Conservation (phyloP, 1,140 invertebrate species). For the Colletes latitarsis region DNA sequence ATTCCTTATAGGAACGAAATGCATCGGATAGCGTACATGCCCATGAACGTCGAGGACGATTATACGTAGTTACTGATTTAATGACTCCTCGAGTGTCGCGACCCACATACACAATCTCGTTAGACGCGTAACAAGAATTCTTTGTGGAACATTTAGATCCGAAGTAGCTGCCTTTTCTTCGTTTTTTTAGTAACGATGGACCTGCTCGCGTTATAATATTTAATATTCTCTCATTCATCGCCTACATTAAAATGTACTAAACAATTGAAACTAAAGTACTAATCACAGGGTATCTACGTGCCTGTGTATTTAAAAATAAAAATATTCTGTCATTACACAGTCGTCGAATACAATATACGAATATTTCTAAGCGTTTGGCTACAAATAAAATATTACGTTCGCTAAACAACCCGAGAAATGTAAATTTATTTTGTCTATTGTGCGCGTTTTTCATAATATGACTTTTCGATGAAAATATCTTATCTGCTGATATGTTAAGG, state of each 20-base stretch:
- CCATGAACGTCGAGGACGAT: conserved; percentile 23
- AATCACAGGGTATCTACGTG: too few relatives aligned
- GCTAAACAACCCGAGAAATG: not conserved
- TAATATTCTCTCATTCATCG: too few relatives aligned
- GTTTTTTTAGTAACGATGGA: not conserved
- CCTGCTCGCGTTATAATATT: too few relatives aligned
- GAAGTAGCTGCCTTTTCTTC: not conserved
- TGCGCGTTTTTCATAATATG: not conserved
- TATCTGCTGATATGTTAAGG: conserved; percentile 23
- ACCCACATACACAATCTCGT: not conserved
- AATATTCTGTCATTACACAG: too few relatives aligned
- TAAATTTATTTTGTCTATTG: conserved; percentile 9
- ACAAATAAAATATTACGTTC: too few relatives aligned
- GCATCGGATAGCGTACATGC: conserved; percentile 5
- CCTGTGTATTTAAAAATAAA: too few relatives aligned
- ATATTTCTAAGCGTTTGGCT: too few relatives aligned
- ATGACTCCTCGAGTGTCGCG: not conserved
- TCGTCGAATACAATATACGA: too few relatives aligned
- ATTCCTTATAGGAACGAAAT: conserved; percentile 37
- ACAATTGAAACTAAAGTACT: too few relatives aligned
- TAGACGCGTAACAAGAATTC: not conserved
- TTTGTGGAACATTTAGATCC: not conserved
- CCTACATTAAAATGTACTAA: too few relatives aligned
- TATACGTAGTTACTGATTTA: conserved; percentile 17
- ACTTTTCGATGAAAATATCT: conserved; percentile 12